phyloP scores from a whole-genome alignment of 2,888 invertebrate genomes.

The Neoaliturus tenellus region DNA sequence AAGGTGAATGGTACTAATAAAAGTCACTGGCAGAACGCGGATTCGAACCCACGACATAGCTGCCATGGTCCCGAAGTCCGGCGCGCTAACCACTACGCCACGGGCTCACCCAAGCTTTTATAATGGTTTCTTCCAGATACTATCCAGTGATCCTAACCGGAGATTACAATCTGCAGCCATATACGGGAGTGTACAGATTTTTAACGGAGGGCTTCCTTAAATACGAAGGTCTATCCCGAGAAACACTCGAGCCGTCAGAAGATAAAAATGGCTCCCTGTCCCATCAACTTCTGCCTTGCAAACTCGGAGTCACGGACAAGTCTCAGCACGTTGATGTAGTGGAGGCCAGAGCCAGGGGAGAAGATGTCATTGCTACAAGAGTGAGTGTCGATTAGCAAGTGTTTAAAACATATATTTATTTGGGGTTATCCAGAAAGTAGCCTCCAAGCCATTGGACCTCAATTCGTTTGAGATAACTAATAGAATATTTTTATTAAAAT shows the following conservation, averaged over 20 bases:
- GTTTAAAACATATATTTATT: too few relatives aligned
- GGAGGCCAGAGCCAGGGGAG: conserved; percentile 25
- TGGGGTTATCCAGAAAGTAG: too few relatives aligned
- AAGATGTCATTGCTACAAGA: neutral
- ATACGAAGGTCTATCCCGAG: conserved; percentile 59
- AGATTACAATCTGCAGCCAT: conserved; percentile 92
- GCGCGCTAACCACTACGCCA: too few relatives aligned
- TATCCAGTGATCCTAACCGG: conserved; percentile 92
- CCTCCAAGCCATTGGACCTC: too few relatives aligned
- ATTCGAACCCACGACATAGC: too few relatives aligned
- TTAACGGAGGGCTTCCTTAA: conserved; percentile 62
- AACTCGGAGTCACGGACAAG: conserved; percentile 70
- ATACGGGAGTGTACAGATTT: conserved; percentile 72
- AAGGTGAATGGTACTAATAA: too few relatives aligned
- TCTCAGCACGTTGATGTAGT: conserved; percentile 70
- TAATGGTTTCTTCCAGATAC: conserved; percentile 72
- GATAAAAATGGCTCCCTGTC: conserved; percentile 32
- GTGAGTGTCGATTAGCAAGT: too few relatives aligned
- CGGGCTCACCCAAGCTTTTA: too few relatives aligned
- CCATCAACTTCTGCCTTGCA: conserved; percentile 46
- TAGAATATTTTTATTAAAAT: too few relatives aligned
- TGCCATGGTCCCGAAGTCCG: too few relatives aligned
- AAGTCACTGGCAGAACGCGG: too few relatives aligned
- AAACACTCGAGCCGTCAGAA: neutral
- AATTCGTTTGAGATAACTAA: too few relatives aligned